phyloP scores from a whole-genome alignment of 2,797 vertebrate species.

The Sebastes ruberrimus region DNA sequence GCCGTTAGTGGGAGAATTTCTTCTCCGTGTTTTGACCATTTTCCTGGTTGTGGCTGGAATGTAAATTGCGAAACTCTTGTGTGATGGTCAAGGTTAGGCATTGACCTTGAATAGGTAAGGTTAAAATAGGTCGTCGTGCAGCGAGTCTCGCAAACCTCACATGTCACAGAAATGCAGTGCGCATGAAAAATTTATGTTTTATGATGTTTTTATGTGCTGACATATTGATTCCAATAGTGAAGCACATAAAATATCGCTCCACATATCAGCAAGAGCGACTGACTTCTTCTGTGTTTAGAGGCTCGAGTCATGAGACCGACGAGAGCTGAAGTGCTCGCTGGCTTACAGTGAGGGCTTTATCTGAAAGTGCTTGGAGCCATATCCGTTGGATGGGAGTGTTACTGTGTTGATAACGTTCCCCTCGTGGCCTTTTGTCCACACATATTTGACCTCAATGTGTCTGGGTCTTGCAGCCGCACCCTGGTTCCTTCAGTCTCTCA shows the following conservation, averaged over 20 bases:
- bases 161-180: background rate
- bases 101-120: too few species aligned
- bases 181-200: background rate
- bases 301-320: constrained; percentile 36
- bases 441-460: constrained; percentile 40
- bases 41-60: background rate
- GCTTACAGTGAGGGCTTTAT: constrained; percentile 31
- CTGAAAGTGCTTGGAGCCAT: background rate
- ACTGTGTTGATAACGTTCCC: constrained; percentile 27
- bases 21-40: background rate
- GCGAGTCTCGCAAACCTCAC: background rate
- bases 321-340: constrained; percentile 12
- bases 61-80: background rate
- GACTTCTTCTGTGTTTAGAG: background rate
- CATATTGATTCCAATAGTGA: background rate
- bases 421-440: constrained; percentile 48
- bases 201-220: background rate
- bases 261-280: background rate
- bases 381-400: constrained; percentile 19
- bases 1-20: background rate
- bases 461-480: constrained; percentile 28
- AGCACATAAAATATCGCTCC: background rate
- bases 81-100: too few species aligned
- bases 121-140: too few species aligned
- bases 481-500: background rate